Percentiles rank a stretch among this genome's conserved stretches.
Evolutionary conservation across 2,113 vertebrate genomes (phyloP).

Genomic region (Gymnocephalus cernua): DNA sequence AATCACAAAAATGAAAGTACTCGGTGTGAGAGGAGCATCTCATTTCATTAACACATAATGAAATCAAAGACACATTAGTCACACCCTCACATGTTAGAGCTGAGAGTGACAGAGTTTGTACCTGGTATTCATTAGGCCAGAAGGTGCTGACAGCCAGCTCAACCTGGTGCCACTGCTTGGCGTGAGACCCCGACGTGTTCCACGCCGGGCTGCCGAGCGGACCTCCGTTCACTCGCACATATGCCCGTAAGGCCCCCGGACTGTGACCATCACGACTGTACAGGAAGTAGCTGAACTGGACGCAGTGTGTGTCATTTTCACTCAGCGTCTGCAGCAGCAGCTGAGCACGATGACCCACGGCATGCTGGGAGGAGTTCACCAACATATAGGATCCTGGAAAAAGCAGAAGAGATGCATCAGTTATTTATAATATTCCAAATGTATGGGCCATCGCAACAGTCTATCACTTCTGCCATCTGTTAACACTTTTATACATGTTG

Average conservation of each 20-base stretch:
- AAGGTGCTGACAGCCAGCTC: constrained; percentile 98
- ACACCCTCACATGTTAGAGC: neutral
- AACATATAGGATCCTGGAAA: constrained; percentile 93
- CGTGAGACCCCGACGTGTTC: constrained; percentile 91
- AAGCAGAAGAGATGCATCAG: constrained; percentile 19
- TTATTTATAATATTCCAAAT: constrained; percentile 3
- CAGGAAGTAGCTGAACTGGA: constrained; percentile 98
- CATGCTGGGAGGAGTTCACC: constrained; percentile 96
- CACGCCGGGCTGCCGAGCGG: constrained; percentile 92
- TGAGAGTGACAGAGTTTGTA: constrained; percentile 54
- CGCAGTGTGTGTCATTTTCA: constrained; percentile 97
- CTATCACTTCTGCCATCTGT: neutral
- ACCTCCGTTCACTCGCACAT: constrained; percentile 92
- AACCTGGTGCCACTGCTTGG: constrained; percentile 95
- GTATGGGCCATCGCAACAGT: neutral
- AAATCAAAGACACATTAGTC: neutral
- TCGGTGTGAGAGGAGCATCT: neutral
- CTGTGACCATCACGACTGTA: constrained; percentile 94
- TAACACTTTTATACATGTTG: neutral
- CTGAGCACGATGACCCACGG: constrained; percentile 90
- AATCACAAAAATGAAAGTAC: constrained; percentile 5
- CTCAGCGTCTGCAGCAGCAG: constrained; percentile 93
- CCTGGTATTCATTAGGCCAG: constrained; percentile 99
- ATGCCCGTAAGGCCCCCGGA: constrained; percentile 90
- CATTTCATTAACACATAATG: constrained; percentile 4